Evolutionary conservation across 2,888 invertebrate species (phyloP), one percentile per base, ranked within the genome.

Genomic region (Thera obeliscata): DNA sequence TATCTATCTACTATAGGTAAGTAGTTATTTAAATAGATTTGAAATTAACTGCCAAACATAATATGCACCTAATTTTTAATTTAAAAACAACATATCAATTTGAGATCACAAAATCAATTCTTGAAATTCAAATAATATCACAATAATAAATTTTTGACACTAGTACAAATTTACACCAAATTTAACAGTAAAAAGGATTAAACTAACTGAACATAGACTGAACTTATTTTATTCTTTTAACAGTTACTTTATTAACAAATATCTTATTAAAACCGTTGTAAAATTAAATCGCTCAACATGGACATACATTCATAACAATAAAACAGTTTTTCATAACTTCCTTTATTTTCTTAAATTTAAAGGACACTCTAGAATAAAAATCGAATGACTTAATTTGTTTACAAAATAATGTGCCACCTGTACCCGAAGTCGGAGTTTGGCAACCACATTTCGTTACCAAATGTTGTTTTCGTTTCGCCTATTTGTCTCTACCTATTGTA

Each of bases 61-160:
- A 60, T 35, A 2, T 33, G 43, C 38, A 46, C 35, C 12, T 38
- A 56, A 67, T 56, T n/a, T 62, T 60, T 64, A 70, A 55, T 64
- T 48, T 69, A 66, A 66, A 59, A 54, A 64, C 59, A 52, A 59
- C 69, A 57, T 50, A 66, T 69, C 49, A 64, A 69, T 64, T 67
- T 73, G 73, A 73, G 73, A 74, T 73, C 74, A 70, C 8, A 52
- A 71, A 62, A 66, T 64, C 59, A 59, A 66, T 66, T 61, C n/a
- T 56, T 71, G 72, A 75, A 70, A 70, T 72, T 72, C 70, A 69
- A 63, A 66, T 64, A 52, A 68, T 74, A 74, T 75, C 74, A 75
- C 72, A 69, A 71, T 65, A 52, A 56, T 61, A 56, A 72, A 72
- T 70, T 70, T 70, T 69, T 56, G 60, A 70, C 52, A 66, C 48